These are phyloP conservation scores for Rhinichthys osculus DNA, from an alignment of 2,797 vertebrate species.

Conservation along the genomic window DNA sequence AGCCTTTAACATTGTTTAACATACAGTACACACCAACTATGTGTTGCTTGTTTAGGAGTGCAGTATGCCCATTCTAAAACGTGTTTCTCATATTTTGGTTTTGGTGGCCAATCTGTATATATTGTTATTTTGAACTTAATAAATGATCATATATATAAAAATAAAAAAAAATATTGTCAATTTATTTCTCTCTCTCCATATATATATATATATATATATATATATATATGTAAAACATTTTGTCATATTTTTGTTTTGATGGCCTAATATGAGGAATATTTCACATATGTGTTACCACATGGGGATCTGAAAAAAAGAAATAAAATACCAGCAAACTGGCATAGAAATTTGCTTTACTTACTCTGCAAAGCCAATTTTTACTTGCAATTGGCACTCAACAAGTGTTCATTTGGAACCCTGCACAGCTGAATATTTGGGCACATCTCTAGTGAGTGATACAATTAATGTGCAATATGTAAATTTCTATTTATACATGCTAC, in stretches of 20 bases:
- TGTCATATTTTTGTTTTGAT: too few relatives aligned
- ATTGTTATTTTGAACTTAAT: too few relatives aligned
- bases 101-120: neutral
- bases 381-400: neutral
- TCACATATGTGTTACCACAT: neutral
- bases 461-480: slow-evolving; percentile 6
- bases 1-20: neutral
- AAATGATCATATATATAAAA: too few relatives aligned
- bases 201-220: too few relatives aligned
- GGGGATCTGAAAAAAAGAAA: neutral
- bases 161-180: too few relatives aligned
- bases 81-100: neutral
- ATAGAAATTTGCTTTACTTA: neutral
- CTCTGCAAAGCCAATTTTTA: neutral
- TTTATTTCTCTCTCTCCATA: too few relatives aligned
- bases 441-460: neutral
- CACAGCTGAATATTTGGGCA: neutral
- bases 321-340: neutral
- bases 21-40: too few relatives aligned
- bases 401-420: neutral
- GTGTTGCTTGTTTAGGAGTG: too few relatives aligned
- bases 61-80: neutral
- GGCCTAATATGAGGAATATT: neutral
- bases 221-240: too few relatives aligned
- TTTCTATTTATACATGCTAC: slow-evolving; percentile 2